Percentiles rank a stretch among this genome's conserved stretches.
phyloP scores from a whole-genome alignment of 2,113 vertebrate species.

The Stigmatopora argus region DNA sequence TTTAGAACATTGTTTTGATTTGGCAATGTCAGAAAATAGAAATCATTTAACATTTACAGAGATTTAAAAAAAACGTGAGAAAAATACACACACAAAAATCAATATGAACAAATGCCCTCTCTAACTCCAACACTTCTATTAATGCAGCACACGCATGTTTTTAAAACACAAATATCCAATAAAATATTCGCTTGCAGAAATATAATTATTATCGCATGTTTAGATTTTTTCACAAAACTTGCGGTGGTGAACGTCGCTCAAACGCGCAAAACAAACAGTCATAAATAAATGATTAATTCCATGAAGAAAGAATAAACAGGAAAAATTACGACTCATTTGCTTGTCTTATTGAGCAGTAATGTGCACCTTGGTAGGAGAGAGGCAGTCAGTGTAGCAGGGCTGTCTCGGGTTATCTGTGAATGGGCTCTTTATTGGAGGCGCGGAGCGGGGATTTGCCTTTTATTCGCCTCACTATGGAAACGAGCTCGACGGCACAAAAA shows the following conservation, averaged over 20 bases:
- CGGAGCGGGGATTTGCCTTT: conserved; percentile 95
- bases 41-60: not conserved
- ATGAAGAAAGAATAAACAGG: conserved; percentile 13
- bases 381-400: conserved; percentile 85
- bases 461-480: conserved; percentile 99
- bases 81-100: not conserved
- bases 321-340: conserved; percentile 47
- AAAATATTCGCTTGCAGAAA: not conserved
- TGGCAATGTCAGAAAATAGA: not conserved
- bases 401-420: conserved; percentile 84
- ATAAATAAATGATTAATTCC: conserved; percentile 17
- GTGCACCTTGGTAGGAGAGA: conserved; percentile 50
- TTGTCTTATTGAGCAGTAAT: conserved; percentile 48
- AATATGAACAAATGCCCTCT: not conserved
- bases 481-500: conserved; percentile 94
- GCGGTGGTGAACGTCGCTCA: conserved; percentile 5
- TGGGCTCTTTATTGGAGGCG: conserved; percentile 90
- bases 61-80: not conserved
- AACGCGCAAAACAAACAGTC: conserved; percentile 34
- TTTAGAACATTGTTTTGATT: not conserved
- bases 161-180: not conserved
- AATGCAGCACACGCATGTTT: not conserved
- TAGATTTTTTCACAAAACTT: conserved; percentile 2
- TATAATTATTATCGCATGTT: not conserved
- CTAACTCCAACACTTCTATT: not conserved